Evolutionary conservation across 30 jellyfish, hydroid and myxozoan genomes (phyloP).

Genomic region (Rhopilema esculentum): DNA sequence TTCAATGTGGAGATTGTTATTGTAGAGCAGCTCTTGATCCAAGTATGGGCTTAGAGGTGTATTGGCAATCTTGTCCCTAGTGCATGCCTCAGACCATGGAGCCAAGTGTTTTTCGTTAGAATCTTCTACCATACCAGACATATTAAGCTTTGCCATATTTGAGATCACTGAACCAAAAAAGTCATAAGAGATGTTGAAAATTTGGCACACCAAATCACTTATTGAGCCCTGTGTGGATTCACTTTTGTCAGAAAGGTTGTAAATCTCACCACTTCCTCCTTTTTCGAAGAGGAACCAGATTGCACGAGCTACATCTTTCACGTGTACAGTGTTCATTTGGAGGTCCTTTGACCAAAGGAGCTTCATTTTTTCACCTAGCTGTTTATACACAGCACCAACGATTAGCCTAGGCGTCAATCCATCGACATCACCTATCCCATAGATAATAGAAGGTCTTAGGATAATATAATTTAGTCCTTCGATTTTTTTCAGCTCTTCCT

Average conservation of each 20-base stretch:
- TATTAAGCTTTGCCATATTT: conserved; percentile 91
- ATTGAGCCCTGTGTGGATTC: conserved; percentile 93
- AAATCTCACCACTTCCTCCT: conserved; percentile 75
- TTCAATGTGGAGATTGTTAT: conserved; percentile 78
- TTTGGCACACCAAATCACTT: conserved; percentile 85
- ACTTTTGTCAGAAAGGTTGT: conserved; percentile 83
- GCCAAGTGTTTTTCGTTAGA: conserved; percentile 93
- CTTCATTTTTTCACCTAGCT: conserved; percentile 91
- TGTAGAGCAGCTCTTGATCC: conserved; percentile 88
- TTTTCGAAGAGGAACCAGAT: conserved; percentile 80
- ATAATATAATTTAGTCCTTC: conserved; percentile 79
- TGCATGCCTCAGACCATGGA: conserved; percentile 98
- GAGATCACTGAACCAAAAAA: conserved; percentile 90
- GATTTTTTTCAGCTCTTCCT: conserved; percentile 66
- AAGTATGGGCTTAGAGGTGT: conserved; percentile 96
- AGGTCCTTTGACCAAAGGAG: conserved; percentile 96
- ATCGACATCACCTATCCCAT: conserved; percentile 89
- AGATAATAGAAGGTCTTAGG: conserved; percentile 88
- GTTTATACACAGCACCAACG: conserved; percentile 94
- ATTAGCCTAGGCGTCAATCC: conserved; percentile 94
- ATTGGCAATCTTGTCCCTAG: conserved; percentile 66
- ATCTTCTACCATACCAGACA: conserved; percentile 85
- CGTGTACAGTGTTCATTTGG: conserved; percentile 93
- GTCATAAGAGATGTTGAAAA: conserved; percentile 82
- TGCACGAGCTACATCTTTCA: conserved; percentile 89